Percentiles rank a stretch among this genome's conserved stretches.
Evolutionary conservation across 1,140 invertebrate genomes (phyloP).

Genomic region (Rhizoglyphus robini): DNA sequence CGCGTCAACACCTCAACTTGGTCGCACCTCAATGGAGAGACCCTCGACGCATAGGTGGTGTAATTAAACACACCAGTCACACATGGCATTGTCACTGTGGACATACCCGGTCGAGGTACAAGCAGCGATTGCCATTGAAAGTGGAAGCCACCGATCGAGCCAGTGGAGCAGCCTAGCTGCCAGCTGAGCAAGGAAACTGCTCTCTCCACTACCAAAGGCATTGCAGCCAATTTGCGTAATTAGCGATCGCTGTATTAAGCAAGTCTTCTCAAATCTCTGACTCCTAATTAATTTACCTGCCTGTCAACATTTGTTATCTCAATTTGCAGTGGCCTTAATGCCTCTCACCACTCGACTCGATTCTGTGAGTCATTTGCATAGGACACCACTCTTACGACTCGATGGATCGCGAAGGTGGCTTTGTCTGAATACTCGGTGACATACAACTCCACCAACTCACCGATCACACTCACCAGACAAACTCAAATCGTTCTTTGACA

Average conservation of each 20-base stretch:
- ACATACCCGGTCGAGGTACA: neutral
- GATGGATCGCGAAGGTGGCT: no score
- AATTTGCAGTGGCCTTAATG: neutral
- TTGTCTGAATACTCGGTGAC: no score
- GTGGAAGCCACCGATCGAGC: neutral
- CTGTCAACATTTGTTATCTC: conserved; percentile 9
- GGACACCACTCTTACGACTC: no score
- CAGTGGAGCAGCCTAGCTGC: neutral
- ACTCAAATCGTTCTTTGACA: neutral
- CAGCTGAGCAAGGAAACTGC: neutral
- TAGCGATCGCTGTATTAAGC: neutral
- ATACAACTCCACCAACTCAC: neutral
- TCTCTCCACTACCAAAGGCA: neutral
- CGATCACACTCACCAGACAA: neutral
- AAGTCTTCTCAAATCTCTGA: neutral
- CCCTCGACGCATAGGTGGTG: conserved; percentile 7
- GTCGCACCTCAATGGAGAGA: conserved; percentile 10
- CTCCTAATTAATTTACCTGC: conserved; percentile 6
- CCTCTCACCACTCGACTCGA: neutral
- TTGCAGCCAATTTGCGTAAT: neutral
- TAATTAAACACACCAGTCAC: neutral
- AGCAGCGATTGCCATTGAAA: conserved; percentile 2
- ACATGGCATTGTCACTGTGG: conserved; percentile 3
- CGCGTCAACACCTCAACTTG: neutral
- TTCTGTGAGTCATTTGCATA: no score